Percentiles rank a stretch among this genome's conserved stretches.
Evolutionary conservation across 2,888 invertebrate genomes (phyloP).

Genomic region (Dione vanillae): DNA sequence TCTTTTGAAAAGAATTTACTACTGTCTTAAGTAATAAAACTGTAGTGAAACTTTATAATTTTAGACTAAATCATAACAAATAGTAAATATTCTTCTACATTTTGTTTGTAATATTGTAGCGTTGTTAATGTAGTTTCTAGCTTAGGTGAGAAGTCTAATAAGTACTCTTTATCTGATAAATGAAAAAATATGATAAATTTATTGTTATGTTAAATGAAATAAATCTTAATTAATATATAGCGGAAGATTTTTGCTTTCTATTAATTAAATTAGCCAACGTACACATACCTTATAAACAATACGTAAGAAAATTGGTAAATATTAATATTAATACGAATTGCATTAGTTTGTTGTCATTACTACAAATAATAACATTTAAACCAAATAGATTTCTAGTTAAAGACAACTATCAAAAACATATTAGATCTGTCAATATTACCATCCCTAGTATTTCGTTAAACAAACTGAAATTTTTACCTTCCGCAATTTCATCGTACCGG

Average conservation of each 20-base stretch:
- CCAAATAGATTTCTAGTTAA: not conserved
- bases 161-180: too few relatives aligned
- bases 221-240: too few relatives aligned
- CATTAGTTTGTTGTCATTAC: not conserved
- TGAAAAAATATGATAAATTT: too few relatives aligned
- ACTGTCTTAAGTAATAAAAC: not conserved
- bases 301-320: not conserved
- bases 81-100: not conserved
- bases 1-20: constrained; percentile 13
- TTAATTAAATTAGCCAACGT: not conserved
- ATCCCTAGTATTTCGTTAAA: constrained; percentile 18
- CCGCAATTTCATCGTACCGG: constrained; percentile 46
- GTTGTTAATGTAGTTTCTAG: too few relatives aligned
- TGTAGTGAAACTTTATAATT: not conserved
- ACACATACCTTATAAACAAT: too few relatives aligned
- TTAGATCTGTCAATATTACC: constrained; percentile 2
- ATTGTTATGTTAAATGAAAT: too few relatives aligned
- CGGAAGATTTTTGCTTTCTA: not conserved
- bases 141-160: too few relatives aligned
- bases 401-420: not conserved
- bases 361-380: not conserved
- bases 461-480: constrained; percentile 44
- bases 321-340: not conserved
- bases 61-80: not conserved
- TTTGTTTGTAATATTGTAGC: not conserved